A percentile compares a stretch with the other conserved stretches of the same genome.
These are phyloP conservation scores for Neria commutata DNA, from an alignment of 2,888 invertebrate species.

Conservation along the genomic window DNA sequence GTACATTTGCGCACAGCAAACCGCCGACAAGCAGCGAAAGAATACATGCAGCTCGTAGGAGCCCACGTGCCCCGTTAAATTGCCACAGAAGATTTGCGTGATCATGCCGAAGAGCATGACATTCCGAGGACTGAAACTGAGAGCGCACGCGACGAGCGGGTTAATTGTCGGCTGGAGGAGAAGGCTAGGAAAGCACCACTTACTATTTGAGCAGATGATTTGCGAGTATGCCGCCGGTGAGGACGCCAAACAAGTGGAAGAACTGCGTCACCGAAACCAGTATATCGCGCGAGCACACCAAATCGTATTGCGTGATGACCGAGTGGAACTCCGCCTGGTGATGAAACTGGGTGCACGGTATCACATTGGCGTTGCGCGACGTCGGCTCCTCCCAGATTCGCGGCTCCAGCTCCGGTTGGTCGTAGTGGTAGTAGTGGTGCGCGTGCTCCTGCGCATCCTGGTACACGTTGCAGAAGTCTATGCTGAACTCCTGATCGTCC, in stretches of 20 bases:
- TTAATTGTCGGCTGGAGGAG: too few species aligned
- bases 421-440: conserved; percentile 57
- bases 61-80: conserved; percentile 60
- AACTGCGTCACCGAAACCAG: conserved; percentile 63
- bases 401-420: conserved; percentile 49
- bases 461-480: conserved; percentile 61
- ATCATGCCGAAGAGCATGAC: conserved; percentile 63
- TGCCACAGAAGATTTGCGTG: conserved; percentile 62
- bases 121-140: conserved; percentile 61
- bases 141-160: not conserved
- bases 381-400: conserved; percentile 55
- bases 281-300: conserved; percentile 63
- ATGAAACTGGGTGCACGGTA: conserved; percentile 60
- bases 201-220: conserved; percentile 61
- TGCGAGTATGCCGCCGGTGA: conserved; percentile 62
- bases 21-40: conserved; percentile 62
- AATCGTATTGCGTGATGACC: conserved; percentile 62
- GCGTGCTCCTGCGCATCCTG: conserved; percentile 60
- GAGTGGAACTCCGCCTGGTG: conserved; percentile 58
- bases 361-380: conserved; percentile 51
- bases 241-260: conserved; percentile 64
- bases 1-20: conserved; percentile 63
- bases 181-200: too few species aligned
- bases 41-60: conserved; percentile 62
- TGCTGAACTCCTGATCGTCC: conserved; percentile 59